phyloP scores from a whole-genome alignment of 1,140 invertebrate species.

The Cyrtorhinus lividipennis region DNA sequence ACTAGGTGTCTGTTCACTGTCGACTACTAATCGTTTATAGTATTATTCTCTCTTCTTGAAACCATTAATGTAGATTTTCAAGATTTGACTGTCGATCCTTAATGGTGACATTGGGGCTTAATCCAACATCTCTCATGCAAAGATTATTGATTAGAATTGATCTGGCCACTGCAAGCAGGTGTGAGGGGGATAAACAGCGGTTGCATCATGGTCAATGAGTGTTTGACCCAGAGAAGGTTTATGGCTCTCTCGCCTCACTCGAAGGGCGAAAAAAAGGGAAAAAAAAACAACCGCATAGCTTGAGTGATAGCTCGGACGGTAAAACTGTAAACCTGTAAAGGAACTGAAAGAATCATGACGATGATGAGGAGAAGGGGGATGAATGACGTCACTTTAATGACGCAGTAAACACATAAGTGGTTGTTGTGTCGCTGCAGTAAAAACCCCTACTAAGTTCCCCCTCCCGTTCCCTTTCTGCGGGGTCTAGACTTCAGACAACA shows the following conservation, averaged over 20 bases:
- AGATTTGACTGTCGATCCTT: no score
- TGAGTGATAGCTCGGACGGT: not conserved
- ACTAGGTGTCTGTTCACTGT: no score
- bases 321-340: not conserved
- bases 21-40: no score
- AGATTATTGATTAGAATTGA: no score
- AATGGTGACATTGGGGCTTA: no score
- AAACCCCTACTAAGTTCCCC: constrained; percentile 2
- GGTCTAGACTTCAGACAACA: constrained; percentile 2
- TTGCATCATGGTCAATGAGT: not conserved
- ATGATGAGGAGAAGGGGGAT: no score
- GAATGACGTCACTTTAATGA: constrained; percentile 6
- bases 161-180: no score
- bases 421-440: not conserved
- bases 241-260: not conserved
- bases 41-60: no score
- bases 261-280: no score
- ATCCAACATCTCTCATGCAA: no score
- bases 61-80: no score
- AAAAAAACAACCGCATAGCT: not conserved
- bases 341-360: not conserved
- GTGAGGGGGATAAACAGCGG: not conserved
- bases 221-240: not conserved
- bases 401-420: constrained; percentile 2
- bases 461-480: no score